Percentiles rank a stretch among this genome's conserved stretches.
Conservation (phyloP, 2,888 invertebrate species). For the Euproctis similis region DNA sequence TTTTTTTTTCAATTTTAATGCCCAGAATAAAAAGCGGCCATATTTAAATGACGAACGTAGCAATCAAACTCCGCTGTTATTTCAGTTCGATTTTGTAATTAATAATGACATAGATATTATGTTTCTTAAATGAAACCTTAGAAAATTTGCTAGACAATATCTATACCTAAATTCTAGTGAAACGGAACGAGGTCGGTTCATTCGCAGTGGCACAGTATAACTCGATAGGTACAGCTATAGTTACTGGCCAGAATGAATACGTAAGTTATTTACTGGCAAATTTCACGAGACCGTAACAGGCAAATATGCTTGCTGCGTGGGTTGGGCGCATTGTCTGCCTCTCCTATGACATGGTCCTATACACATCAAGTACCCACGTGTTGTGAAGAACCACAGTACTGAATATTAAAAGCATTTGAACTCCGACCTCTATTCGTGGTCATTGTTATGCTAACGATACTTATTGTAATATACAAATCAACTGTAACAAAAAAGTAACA, state of each 20-base stretch:
- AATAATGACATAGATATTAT: no score
- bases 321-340: slow-evolving; percentile 61
- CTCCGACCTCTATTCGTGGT: slow-evolving; percentile 53
- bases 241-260: slow-evolving; percentile 29
- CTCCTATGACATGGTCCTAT: slow-evolving; percentile 33
- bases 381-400: slow-evolving; percentile 34
- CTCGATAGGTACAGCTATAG: slow-evolving; percentile 26
- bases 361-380: slow-evolving; percentile 20
- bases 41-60: no score
- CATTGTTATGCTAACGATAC: slow-evolving; percentile 60
- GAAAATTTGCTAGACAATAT: no score
- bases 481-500: slow-evolving; percentile 34
- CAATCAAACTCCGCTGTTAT: no score
- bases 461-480: slow-evolving; percentile 32
- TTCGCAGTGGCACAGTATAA: slow-evolving; percentile 21
- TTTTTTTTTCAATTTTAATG: no score
- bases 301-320: slow-evolving; percentile 51
- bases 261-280: slow-evolving; percentile 40
- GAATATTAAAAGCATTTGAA: slow-evolving; percentile 59
- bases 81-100: no score
- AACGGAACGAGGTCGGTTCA: slow-evolving; percentile 35
- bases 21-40: no score
- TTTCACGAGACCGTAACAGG: slow-evolving; percentile 47
- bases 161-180: slow-evolving; percentile 35
- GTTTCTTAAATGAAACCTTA: no score